phyloP scores from a whole-genome alignment of 2,888 invertebrate species.

The Eupithecia insigniata region DNA sequence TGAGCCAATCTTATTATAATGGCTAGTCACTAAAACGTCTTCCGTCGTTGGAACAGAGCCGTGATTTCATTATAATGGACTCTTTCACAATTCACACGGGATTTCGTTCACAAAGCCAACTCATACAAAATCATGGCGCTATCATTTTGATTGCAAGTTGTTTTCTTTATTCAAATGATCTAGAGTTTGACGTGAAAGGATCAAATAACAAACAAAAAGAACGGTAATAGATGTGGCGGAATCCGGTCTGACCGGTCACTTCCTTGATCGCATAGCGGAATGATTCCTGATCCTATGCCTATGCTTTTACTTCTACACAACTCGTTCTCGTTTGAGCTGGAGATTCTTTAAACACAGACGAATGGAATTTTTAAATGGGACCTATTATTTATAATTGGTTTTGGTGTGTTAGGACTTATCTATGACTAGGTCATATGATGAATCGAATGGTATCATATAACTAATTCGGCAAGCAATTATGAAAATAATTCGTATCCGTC shows the following conservation, averaged over 20 bases:
- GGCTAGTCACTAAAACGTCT: background rate
- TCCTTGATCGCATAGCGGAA: background rate
- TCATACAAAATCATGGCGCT: background rate
- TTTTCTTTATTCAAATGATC: background rate
- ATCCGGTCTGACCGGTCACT: slow-evolving; percentile 51
- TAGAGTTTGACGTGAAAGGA: slow-evolving; percentile 16
- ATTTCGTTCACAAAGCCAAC: background rate
- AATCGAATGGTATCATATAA: slow-evolving; percentile 13
- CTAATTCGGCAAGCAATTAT: slow-evolving; percentile 13
- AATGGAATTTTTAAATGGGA: too few species aligned
- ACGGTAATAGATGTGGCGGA: slow-evolving; percentile 35
- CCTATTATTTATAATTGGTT: too few species aligned
- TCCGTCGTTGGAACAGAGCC: slow-evolving; percentile 6
- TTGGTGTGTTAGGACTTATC: too few species aligned
- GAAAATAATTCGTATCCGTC: background rate
- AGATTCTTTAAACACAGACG: background rate
- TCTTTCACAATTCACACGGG: slow-evolving; percentile 1
- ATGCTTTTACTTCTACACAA: background rate
- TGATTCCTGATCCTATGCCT: slow-evolving; percentile 8
- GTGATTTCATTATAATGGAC: background rate
- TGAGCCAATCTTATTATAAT: slow-evolving; percentile 11
- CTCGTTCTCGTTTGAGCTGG: background rate
- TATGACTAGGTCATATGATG: slow-evolving; percentile 11
- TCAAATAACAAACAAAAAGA: slow-evolving; percentile 16
- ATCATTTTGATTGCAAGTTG: background rate